A percentile compares a stretch with the other conserved stretches of the same genome.
phyloP scores from a whole-genome alignment of 64 coral and sea anemone species.

The Montipora cactus region DNA sequence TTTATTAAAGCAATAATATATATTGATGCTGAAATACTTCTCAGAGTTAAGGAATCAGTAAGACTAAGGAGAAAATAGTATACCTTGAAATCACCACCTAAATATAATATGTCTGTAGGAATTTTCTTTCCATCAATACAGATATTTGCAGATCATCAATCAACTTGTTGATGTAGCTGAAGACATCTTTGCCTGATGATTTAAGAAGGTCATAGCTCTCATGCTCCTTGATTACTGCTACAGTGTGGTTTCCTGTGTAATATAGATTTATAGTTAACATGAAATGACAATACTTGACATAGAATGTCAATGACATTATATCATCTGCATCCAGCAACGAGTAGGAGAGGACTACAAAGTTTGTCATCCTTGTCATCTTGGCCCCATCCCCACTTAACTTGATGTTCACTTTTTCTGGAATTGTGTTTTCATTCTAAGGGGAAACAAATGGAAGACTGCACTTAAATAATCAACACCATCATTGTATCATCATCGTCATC shows the following conservation, averaged over 20 bases:
- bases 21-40: background rate
- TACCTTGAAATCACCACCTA: background rate
- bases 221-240: background rate
- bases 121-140: background rate
- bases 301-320: slow-evolving; percentile 36
- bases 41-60: background rate
- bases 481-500: background rate
- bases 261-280: background rate
- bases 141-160: background rate
- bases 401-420: background rate
- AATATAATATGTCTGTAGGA: background rate
- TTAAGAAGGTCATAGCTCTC: background rate
- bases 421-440: no score
- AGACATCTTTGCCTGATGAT: background rate
- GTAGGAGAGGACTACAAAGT: slow-evolving; percentile 24
- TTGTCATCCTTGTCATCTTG: slow-evolving; percentile 36
- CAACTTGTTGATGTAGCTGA: background rate
- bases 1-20: background rate
- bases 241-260: background rate
- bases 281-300: background rate
- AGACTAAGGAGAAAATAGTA: background rate
- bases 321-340: slow-evolving; percentile 27
- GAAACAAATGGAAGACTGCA: no score
- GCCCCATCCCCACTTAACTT: slow-evolving; percentile 29
- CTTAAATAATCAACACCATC: background rate